Base-by-base conservation (phyloP, 2,888 invertebrate species). In the Eristalis pertinax region DNA sequence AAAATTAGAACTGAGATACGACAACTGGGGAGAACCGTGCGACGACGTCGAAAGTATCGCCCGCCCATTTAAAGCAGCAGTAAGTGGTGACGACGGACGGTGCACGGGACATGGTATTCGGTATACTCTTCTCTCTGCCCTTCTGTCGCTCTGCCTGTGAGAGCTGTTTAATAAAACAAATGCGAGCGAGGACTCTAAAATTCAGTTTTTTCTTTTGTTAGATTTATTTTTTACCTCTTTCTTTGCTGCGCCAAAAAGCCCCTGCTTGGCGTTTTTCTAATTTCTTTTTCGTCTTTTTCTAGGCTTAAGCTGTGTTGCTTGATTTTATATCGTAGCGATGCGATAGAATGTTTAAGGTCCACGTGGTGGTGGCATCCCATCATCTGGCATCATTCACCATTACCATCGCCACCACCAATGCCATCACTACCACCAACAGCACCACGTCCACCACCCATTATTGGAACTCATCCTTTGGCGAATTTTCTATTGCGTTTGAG, bases 81-180 rank as follows among this genome's bases (percentile, higher is more conserved):
- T 74, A 32, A 15, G 43, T 65, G 29, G 41, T 26, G 19, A 19
- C 68, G 76, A 63, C 69, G 69, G 77, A 77, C 68, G n/a, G 19
- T 50, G 50, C 50, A 50, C 50, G 50, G 19, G 50, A 19, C n/a
- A 50, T 50, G 43, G 43, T 50, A n/a, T n/a, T 19, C 43, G 62
- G 13, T 69, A 62, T n/a, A n/a, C 69, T 76, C 32, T 58, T 60
- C 76, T 64, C 64, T 70, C 19, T 19, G 63, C 56, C 64, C 56
- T 56, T 65, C 56, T 67, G 65, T 56, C 64, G 29, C 62, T 22
- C 62, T 62, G 43, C 50, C 67, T 68, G 79, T 41, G 75, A 79
- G 79, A 75, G 83, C 86, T 87, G 83, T 87, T 87, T 76, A 87
- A 87, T 83, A 87, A 87, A 87, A 87, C 86, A 87, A 87, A 87